Evolutionary conservation across 2,888 invertebrate genomes (phyloP).

Genomic region (Rosalia funebris): DNA sequence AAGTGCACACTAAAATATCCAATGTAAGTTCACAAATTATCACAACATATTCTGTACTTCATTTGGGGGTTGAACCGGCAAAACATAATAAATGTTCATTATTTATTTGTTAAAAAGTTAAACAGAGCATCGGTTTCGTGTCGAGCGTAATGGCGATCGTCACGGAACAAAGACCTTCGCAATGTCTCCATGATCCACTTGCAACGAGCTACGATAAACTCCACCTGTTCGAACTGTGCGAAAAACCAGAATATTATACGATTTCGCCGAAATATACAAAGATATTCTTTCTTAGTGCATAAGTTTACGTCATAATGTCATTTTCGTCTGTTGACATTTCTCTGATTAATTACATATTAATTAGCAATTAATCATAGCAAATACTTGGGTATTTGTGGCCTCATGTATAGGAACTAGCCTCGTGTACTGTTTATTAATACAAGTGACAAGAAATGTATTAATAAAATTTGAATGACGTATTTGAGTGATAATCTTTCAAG

Average conservation of each 20-base stretch:
- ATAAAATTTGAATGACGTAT: background rate
- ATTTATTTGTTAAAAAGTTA: constrained; percentile 37
- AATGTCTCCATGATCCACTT: constrained; percentile 16
- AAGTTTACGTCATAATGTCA: no score
- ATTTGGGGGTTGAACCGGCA: constrained; percentile 59
- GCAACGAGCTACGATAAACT: background rate
- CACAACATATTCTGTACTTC: constrained; percentile 65
- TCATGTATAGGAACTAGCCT: no score
- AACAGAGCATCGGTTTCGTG: constrained; percentile 2
- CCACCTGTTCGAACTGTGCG: background rate
- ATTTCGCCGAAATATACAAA: no score
- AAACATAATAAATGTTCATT: constrained; percentile 53
- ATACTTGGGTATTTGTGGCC: no score
- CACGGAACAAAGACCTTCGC: constrained; percentile 38
- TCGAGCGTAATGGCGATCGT: constrained; percentile 34
- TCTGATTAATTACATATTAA: no score
- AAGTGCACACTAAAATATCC: constrained; percentile 78
- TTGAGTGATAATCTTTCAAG: constrained; percentile 15
- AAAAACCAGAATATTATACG: no score
- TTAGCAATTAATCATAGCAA: no score
- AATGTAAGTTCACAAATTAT: constrained; percentile 81
- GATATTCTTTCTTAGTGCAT: no score
- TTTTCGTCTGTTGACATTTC: no score
- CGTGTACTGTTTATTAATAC: no score
- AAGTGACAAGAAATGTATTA: no score